These are phyloP conservation scores for Halichondria panicea DNA, from an alignment of 37 sponge, comb jelly and placozoan genomes.

Conservation along the genomic window DNA sequence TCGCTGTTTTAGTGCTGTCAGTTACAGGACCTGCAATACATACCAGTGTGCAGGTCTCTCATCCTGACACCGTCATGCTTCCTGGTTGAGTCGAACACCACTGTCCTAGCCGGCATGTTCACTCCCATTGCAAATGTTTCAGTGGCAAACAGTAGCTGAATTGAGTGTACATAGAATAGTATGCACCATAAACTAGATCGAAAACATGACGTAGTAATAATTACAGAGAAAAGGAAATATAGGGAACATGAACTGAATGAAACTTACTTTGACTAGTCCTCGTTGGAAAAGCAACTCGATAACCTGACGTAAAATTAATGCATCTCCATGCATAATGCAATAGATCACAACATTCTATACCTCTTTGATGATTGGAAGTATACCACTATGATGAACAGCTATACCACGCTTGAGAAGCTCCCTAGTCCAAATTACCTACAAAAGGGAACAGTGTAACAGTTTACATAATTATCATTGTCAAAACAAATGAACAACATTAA, in stretches of 20 bases:
- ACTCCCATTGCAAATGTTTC: slow-evolving; percentile 99
- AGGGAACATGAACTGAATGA: too few species aligned
- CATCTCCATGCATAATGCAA: not conserved
- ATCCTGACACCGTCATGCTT: slow-evolving; percentile 86
- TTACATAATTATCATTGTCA: not conserved
- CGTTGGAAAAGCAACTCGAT: slow-evolving; percentile 89
- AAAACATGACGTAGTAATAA: not conserved
- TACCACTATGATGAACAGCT: slow-evolving; percentile 98
- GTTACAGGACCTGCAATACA: slow-evolving; percentile 49
- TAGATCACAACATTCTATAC: slow-evolving; percentile 9
- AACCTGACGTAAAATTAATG: slow-evolving; percentile 37
- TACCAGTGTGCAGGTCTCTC: slow-evolving; percentile 80
- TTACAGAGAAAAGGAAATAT: too few species aligned
- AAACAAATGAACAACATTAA: not conserved
- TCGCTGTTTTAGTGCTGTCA: not conserved
- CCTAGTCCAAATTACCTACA: slow-evolving; percentile 72
- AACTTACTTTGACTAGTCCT: slow-evolving; percentile 84
- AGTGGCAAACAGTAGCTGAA: slow-evolving; percentile 89
- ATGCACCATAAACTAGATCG: not conserved
- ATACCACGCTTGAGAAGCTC: slow-evolving; percentile 86
- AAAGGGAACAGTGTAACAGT: not conserved
- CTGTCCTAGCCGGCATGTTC: slow-evolving; percentile 99
- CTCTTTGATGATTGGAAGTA: slow-evolving; percentile 97
- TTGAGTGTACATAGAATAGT: not conserved
- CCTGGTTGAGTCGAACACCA: slow-evolving; percentile 87